A percentile compares a stretch with the other conserved stretches of the same genome.
Conservation (phyloP, 1,140 invertebrate genomes). For the Dendroctonus valens region DNA sequence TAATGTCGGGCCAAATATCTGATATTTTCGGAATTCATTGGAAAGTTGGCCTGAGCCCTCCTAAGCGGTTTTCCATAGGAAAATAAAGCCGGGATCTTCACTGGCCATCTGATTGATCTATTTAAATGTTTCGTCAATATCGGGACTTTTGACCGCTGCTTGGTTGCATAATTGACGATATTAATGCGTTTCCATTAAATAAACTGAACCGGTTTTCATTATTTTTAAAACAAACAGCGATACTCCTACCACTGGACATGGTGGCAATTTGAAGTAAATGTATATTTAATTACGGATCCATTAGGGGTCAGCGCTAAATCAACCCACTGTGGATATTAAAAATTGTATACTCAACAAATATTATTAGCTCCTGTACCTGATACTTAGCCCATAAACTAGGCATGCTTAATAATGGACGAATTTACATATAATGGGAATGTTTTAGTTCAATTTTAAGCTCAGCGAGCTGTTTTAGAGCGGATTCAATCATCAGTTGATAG, state of each 20-base stretch:
- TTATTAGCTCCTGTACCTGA: too few species aligned
- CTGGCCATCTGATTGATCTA: background rate
- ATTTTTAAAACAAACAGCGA: constrained; percentile 9
- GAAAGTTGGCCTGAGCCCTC: constrained; percentile 35
- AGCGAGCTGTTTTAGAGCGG: too few species aligned
- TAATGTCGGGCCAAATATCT: constrained; percentile 38
- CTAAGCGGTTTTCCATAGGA: constrained; percentile 40
- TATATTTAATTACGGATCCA: constrained; percentile 15
- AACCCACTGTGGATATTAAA: background rate
- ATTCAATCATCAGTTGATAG: too few species aligned
- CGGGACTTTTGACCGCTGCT: background rate
- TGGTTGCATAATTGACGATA: constrained; percentile 8
- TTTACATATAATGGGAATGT: too few species aligned
- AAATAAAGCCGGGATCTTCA: constrained; percentile 32
- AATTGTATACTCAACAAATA: too few species aligned
- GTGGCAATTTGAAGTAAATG: constrained; percentile 5
- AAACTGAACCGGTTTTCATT: constrained; percentile 10
- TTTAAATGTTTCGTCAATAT: background rate
- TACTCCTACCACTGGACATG: background rate
- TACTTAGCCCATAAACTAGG: too few species aligned
- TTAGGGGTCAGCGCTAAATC: constrained; percentile 2
- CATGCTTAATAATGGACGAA: too few species aligned
- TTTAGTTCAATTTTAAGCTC: too few species aligned
- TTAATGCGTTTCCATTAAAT: constrained; percentile 20
- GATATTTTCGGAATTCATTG: constrained; percentile 41